Percentiles rank a stretch among this genome's conserved stretches.
These are phyloP conservation scores for Parapsyche elsis DNA, from an alignment of 1,140 invertebrate genomes.

Conservation along the genomic window DNA sequence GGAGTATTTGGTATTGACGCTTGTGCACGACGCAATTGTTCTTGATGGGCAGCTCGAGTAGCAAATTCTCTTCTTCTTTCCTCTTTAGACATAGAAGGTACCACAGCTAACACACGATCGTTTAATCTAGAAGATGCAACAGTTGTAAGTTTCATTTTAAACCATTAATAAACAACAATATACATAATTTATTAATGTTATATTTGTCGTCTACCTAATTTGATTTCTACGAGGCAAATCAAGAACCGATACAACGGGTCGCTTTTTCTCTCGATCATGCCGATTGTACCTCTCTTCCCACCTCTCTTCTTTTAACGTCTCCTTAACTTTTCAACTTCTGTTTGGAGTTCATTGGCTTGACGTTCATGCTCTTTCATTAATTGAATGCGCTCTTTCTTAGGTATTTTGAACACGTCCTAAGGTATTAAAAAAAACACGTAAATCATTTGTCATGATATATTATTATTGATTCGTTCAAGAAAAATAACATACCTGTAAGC, in stretches of 20 bases:
- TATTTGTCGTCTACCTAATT: constrained; percentile 10
- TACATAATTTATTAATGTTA: constrained; percentile 4
- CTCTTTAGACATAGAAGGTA: constrained; percentile 65
- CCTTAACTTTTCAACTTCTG: constrained; percentile 59
- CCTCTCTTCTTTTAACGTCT: constrained; percentile 55
- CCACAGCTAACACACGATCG: constrained; percentile 61
- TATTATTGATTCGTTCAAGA: not conserved
- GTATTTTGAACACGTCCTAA: constrained; percentile 88
- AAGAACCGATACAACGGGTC: constrained; percentile 33
- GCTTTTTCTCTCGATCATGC: constrained; percentile 47
- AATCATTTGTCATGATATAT: constrained; percentile 12
- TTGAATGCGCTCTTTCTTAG: constrained; percentile 92
- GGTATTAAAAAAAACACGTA: not conserved
- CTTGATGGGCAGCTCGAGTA: constrained; percentile 62
- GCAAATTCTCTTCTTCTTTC: constrained; percentile 63
- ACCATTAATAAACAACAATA: not conserved
- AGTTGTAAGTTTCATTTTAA: not conserved
- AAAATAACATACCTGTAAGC: constrained; percentile 75
- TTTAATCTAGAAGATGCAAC: constrained; percentile 56
- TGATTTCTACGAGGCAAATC: constrained; percentile 38
- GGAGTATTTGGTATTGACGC: constrained; percentile 45
- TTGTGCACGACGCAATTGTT: constrained; percentile 57
- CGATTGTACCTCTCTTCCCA: constrained; percentile 54
- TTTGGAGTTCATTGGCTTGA: constrained; percentile 73
- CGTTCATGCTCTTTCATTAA: constrained; percentile 94